Evolutionary conservation across 2,113 vertebrate genomes (phyloP), one percentile per base, ranked within the genome.

Genomic region (Prunella fulvescens): DNA sequence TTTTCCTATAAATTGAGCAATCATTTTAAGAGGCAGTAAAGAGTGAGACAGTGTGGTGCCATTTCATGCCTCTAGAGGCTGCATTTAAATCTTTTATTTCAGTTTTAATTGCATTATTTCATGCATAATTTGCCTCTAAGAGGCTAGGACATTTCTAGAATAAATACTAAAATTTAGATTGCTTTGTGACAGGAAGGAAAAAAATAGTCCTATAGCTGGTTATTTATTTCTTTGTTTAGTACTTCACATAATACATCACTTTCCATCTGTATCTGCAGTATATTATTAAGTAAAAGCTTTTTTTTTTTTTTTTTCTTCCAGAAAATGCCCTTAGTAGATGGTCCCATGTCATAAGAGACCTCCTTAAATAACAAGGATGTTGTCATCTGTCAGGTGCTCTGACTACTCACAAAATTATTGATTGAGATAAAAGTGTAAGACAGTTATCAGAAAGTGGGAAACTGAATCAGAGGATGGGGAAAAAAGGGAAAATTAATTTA

Each of bases 21-120:
- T 91, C 45, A 61, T 90, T 96, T 95, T 90, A 92, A 97, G 74
- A 95, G 58, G 61, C 92, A 87, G 74, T 96, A 80, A 83, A 93
- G 54, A 89, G 26, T 73, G 85, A 97, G 86, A 95, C 87, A 93
- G 28, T 90, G 79, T 88, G 95, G 92, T 97, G 92, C 93, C 94
- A 87, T 90, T 80, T 7, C 5, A 56, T 93, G 88, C 81, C 95
- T 96, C 92, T 76, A 81, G 92, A 86, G 93, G 88, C 88, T 92
- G 83, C 86, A 94, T 95, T 95, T 95, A 93, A 96, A 93, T 95
- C 92, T 94, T 96, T 96, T 90, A 88, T 95, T 94, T 96, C 91
- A 91, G 69, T 92, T 95, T 96, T 95, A 95, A 95, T 96, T 95
- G 92, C 90, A 91, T 86, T 96, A 88, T 95, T 96, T 97, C 81